Evolutionary conservation across 1,140 invertebrate species (phyloP).

Genomic region (Sycophaga agraensis): DNA sequence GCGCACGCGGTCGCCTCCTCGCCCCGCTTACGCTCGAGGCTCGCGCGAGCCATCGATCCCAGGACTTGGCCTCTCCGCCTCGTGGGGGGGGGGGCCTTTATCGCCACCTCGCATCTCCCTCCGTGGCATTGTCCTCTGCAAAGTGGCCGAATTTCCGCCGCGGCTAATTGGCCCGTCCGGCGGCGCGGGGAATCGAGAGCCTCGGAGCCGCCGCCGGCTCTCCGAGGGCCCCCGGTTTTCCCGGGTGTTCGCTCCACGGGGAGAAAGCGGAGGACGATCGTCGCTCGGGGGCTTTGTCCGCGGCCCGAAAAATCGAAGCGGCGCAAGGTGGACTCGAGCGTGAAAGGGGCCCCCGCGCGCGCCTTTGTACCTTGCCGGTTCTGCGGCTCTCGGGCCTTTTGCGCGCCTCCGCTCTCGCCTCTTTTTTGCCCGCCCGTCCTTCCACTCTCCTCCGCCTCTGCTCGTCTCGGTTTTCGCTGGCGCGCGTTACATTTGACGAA

Average conservation of each 20-base stretch:
- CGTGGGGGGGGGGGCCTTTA: not conserved
- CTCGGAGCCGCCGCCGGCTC: no score
- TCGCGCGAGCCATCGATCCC: not conserved
- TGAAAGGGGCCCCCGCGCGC: not conserved
- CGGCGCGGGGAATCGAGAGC: not conserved
- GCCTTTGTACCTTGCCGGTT: not conserved
- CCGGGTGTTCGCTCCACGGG: no score
- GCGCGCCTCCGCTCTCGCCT: not conserved
- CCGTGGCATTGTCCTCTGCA: no score
- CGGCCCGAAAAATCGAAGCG: no score
- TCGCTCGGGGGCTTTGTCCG: no score
- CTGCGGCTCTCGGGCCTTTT: not conserved
- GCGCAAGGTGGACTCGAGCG: no score
- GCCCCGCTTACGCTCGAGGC: conserved; percentile 4
- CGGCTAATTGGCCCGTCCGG: not conserved
- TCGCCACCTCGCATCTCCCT: not conserved
- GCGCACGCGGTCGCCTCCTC: not conserved
- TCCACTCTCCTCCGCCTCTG: not conserved
- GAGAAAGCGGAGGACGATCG: not conserved
- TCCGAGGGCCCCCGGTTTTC: no score
- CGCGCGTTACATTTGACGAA: not conserved
- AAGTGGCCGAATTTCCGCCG: not conserved
- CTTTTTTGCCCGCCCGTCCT: no score
- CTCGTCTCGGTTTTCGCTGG: not conserved
- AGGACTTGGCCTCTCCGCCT: not conserved